A percentile compares a stretch with the other conserved stretches of the same genome.
phyloP scores from a whole-genome alignment of 23 tunicate species.

The Halocynthia roretzi region DNA sequence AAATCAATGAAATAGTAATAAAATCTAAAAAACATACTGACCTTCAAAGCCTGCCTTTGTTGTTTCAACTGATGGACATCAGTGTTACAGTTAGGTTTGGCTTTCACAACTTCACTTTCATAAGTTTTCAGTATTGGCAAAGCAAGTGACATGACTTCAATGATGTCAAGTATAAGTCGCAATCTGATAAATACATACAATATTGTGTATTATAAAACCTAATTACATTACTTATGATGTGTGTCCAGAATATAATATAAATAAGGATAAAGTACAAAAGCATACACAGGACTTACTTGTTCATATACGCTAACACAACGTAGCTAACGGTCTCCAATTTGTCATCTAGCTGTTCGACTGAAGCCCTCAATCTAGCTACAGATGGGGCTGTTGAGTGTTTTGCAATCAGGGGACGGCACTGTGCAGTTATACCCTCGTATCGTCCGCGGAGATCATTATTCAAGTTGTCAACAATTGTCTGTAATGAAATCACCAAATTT shows the following conservation, averaged over 20 bases:
- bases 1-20: too few species aligned
- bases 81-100: conserved; percentile 15
- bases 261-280: too few species aligned
- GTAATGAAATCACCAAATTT: too few species aligned
- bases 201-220: too few species aligned
- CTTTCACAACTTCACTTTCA: conserved; percentile 30
- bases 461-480: too few species aligned
- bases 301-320: too few species aligned
- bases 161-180: conserved; percentile 12
- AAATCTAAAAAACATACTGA: neutral
- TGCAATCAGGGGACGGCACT: conserved; percentile 1
- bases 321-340: conserved; percentile 16
- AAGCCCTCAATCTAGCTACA: neutral
- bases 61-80: conserved; percentile 11
- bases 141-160: conserved; percentile 15
- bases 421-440: neutral
- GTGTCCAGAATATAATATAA: neutral
- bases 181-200: conserved; percentile 7
- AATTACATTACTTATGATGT: neutral
- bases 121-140: conserved; percentile 29
- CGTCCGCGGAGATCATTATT: neutral
- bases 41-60: conserved; percentile 12
- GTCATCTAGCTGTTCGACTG: neutral
- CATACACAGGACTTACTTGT: too few species aligned
- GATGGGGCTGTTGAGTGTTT: conserved; percentile 1